Base-by-base conservation (phyloP, 1,140 invertebrate genomes). In the Drosophila sucinea region DNA sequence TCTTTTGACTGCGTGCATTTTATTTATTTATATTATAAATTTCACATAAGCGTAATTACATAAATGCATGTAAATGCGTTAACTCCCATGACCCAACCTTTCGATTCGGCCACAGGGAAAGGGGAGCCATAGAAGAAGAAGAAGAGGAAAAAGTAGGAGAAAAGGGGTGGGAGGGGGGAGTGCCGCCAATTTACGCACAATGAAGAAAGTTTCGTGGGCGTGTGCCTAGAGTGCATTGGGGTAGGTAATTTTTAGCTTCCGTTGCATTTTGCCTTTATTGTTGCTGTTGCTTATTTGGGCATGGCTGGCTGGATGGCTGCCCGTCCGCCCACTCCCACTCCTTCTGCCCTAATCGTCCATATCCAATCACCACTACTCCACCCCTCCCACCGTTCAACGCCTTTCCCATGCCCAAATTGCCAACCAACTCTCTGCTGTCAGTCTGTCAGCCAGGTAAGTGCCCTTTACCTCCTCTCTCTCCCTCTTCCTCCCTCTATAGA, bases 1-100 rank as follows among this genome's bases (percentile, higher is more conserved):
- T 73, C 70, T 76, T 79, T 79, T 63, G 66, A 67, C 62, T 79
- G 71, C 67, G 73, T 77, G 70, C 68, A 86, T 81, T 85, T 86
- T 86, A 89, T 89, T 89, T 89, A 87, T 83, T 87, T 78, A 81
- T 83, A 82, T 89, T 83, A 78, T 78, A 74, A 75, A 84, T 78
- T 81, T 78, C 84, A 84, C 74, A 89, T 83, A 87, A 61, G 63
- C 77, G 56, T 67, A 58, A 73, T 87, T 87, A 86, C 85, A 77
- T 89, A 61, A 78, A 65, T 33, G 67, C 54, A 58, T 33, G 68
- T 64, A 67, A 80, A 47, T 73, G 69, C 73, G 63, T 64, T 72
- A 56, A 60, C 51, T 79, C 10, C 44, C 4, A 27, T 27, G 10
- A 51, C 23, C 44, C 44, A 25, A 51, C 17, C 44, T 8, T 23